Base-by-base conservation (phyloP, 2,797 vertebrate species). In the Buphagus erythrorhynchus region DNA sequence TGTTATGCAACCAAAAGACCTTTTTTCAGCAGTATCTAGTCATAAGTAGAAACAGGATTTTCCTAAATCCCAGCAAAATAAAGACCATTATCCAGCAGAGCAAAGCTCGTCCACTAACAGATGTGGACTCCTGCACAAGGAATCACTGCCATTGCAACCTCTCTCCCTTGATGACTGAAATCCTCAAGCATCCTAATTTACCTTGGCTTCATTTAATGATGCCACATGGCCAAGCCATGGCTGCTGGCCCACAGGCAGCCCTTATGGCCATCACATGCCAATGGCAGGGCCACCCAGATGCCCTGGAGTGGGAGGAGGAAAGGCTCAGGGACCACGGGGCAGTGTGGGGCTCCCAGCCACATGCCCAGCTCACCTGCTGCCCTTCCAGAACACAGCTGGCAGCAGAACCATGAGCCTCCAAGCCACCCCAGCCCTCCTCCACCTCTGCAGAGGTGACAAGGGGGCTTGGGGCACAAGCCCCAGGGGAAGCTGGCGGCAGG, bases 271-370 rank as follows among this genome's bases (percentile, higher is more conserved):
- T 13, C 31, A 19, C 45, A 31, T 0, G 2, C 67, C 45, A 40
- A 57, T 1, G 3, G 68, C 68, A 76, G 36, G 49, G 54, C 25
- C 43, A 55, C 33, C 20, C 75, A 63, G 36, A 66, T 0, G 2
- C 42, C 58, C 13, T 6, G 1, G 13, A 0, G 0, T 0, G 14
- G 33, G 25, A 83, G 11, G 5, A 58, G 11, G 25, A 68, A 52
- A 74, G 40, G 36, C 45, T 38, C 21, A 36, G 58, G 54, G 40
- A 59, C 18, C 45, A 31, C 0, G 5, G 17, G 40, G 49, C 72
- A 72, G 40, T 1, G 1, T n/a, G 26, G 26, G 24, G 18, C 7
- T 79, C 63, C 43, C 66, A 74, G 57, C 6, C 6, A 0, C 15
- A 2, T 1, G 11, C n/a, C n/a, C 48, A 58, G 40, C 13, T 38